Evolutionary conservation across 2,888 invertebrate genomes (phyloP).

Genomic region (Hylaea fasciaria): DNA sequence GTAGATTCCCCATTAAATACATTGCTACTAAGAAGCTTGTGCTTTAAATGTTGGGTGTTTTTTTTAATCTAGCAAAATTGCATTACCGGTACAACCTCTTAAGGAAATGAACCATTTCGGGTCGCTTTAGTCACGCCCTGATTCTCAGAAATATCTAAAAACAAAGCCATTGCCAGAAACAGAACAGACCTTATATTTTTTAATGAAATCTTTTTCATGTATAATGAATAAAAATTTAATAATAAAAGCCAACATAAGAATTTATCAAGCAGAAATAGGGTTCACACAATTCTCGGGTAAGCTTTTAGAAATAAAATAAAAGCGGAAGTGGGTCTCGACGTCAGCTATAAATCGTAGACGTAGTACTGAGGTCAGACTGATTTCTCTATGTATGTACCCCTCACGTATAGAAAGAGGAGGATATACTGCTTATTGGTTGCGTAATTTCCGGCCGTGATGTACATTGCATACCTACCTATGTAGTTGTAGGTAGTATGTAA

Average conservation of each 20-base stretch:
- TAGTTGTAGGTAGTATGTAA: too few relatives aligned
- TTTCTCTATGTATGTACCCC: too few relatives aligned
- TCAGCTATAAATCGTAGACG: conserved; percentile 26
- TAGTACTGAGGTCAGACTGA: neutral
- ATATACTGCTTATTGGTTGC: too few relatives aligned
- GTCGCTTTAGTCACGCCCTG: conserved; percentile 31
- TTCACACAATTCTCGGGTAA: conserved; percentile 18
- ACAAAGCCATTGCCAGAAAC: conserved; percentile 9
- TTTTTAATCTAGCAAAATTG: too few relatives aligned
- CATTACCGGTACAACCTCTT: conserved; percentile 13
- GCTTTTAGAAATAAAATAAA: conserved; percentile 29
- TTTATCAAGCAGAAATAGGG: conserved; percentile 28
- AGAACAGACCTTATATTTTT: too few relatives aligned
- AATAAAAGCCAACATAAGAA: conserved; percentile 19
- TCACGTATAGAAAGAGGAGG: too few relatives aligned
- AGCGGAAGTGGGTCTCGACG: conserved; percentile 17
- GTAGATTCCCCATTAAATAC: too few relatives aligned
- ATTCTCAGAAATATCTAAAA: conserved; percentile 15
- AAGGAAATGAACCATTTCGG: conserved; percentile 29
- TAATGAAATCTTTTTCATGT: too few relatives aligned
- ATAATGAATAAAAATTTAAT: conserved; percentile 19
- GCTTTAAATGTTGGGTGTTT: too few relatives aligned
- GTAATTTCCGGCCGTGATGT: too few relatives aligned
- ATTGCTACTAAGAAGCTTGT: too few relatives aligned
- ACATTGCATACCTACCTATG: too few relatives aligned